A percentile compares a stretch with the other conserved stretches of the same genome.
Evolutionary conservation across 2,888 invertebrate species (phyloP).

Genomic region (Deroplatys truncata): DNA sequence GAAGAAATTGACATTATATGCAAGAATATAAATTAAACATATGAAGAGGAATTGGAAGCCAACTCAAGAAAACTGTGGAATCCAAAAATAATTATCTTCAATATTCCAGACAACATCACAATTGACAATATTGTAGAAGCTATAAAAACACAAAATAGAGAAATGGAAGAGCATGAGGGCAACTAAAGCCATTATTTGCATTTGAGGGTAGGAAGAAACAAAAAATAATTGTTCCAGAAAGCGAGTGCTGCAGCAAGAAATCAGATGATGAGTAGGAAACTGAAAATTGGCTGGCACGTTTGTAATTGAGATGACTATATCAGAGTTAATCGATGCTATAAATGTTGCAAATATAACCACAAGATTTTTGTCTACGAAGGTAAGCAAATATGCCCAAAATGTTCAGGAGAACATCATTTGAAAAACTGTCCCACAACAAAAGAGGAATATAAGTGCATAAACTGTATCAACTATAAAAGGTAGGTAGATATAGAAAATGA

Average conservation of each 20-base stretch:
- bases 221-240: not conserved
- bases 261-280: not conserved
- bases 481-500: not conserved
- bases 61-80: not conserved
- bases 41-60: not conserved
- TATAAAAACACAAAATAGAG: not conserved
- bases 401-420: not conserved
- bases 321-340: too few species aligned
- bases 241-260: not conserved
- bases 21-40: not conserved
- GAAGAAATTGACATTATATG: not conserved
- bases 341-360: not conserved
- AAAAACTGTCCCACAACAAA: too few species aligned
- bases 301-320: not conserved
- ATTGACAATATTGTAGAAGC: not conserved
- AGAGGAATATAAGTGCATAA: not conserved
- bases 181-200: not conserved
- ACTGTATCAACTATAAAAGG: not conserved
- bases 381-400: not conserved
- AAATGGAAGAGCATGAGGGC: not conserved
- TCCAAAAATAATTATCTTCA: not conserved
- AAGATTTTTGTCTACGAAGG: not conserved
- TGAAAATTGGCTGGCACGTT: not conserved
- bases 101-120: not conserved
- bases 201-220: not conserved